Base-by-base conservation (phyloP, 2,797 vertebrate genomes). In the Aplochiton taeniatus region DNA sequence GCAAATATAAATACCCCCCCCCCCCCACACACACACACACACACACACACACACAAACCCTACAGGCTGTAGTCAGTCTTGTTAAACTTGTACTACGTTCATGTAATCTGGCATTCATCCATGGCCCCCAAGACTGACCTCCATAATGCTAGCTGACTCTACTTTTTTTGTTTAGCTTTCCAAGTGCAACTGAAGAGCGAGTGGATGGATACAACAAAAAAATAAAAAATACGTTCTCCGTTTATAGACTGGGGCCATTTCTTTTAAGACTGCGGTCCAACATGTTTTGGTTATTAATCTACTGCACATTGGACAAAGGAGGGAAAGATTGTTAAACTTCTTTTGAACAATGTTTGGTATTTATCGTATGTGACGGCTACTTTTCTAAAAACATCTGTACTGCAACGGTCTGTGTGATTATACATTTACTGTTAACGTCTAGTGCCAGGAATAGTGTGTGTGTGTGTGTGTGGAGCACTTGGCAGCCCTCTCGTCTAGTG, bases 1-100 rank as follows among this genome's bases (percentile, higher is more conserved):
- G 72, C 46, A 55, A 16, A 19, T 4, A 51, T 11, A 60, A 47
- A 19, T 17, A 43, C 68, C 51, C 50, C 46, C 72, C 52, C 56
- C 58, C 44, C 11, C 16, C 61, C 19, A 13, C 52, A 47, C 61
- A 58, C 67, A 46, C 16, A 45, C 31, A 63, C 42, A 48, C 47
- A 58, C 3, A 58, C 11, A 58, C 4, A 61, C 18, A 47, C 60
- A 62, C 20, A 61, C 58, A 84, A 65, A 82, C 76, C 79, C 87
- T 79, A 79, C 78, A 86, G 88, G 86, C 79, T 86, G 75, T 79
- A 88, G 83, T 89, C 83, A 82, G 79, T 72, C 85, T 87, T 82
- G 86, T 87, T 89, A 91, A 85, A 89, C 82, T 89, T 84, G 80
- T 75, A 80, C 85, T 89, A 82, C 78, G 77, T 88, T 91, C 85